Base-by-base conservation (phyloP, 2,113 vertebrate genomes). In the Paracyprichromis sp. region DNA sequence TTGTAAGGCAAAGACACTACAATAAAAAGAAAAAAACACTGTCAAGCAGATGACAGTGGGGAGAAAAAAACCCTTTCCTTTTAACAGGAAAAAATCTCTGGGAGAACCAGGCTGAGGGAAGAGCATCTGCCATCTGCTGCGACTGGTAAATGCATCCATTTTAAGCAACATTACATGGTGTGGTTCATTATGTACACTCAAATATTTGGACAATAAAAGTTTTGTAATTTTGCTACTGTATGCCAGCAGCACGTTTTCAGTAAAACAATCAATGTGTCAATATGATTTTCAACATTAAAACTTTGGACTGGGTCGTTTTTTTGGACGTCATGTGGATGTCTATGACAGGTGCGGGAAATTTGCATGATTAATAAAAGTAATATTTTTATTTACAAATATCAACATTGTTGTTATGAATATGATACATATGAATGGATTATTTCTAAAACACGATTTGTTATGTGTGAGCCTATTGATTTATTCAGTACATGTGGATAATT, bases 181-280 rank as follows among this genome's bases (percentile, higher is more conserved):
- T 0, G 2, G 7, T 69, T 71, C n/a, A 43, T 43, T 71, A 43
- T 21, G 16, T 24, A 24, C 13, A 29, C 4, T 76, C 0, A 29
- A 47, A 76, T 47, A 76, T 47, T 76, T 47, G 14, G 40, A 47
- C 69, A 17, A 47, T 16, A 47, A 16, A 17, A 29, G 4, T 29
- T 47, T 76, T 76, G 24, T 47, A 47, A 76, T 76, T 3, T 29
- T 73, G 8, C 40, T 47, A 29, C 24, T 19, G 24, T 29, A 47
- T 29, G 13, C 1, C 40, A 76, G 14, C 40, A 47, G 5, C 14
- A 45, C 16, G 47, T 47, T 76, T 47, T 29, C 40, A 47, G 14
- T 76, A 0, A 76, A 26, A 73, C 40, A 29, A 17, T 11, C 14
- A 11, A 11, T 29, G 5, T 12, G 24, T 21, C 6, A 0, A 0